Evolutionary conservation across 2,797 vertebrate species (phyloP).

Genomic region (Falco rusticolus): DNA sequence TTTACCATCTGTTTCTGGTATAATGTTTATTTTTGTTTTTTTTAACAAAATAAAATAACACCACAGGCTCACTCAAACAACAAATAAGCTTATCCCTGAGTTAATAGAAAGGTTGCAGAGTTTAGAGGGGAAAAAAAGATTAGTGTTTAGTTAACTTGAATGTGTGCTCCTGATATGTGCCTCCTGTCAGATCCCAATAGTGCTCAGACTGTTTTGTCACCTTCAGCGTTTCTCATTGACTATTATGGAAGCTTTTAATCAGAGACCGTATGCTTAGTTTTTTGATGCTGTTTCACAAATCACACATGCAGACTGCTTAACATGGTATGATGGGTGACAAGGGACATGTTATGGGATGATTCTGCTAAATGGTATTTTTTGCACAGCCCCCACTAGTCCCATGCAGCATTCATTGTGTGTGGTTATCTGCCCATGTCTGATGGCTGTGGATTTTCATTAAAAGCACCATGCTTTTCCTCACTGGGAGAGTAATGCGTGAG

Average conservation of each 20-base stretch:
- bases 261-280: background rate
- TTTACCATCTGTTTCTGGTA: background rate
- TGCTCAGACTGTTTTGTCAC: background rate
- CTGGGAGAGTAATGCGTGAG: background rate
- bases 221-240: background rate
- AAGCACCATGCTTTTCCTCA: background rate
- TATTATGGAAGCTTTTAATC: background rate
- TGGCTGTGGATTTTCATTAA: background rate
- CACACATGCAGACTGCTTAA: background rate
- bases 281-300: background rate
- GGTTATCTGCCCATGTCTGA: background rate
- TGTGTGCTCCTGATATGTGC: background rate
- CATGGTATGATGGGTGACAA: accelerated
- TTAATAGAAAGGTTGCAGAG: background rate
- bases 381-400: background rate
- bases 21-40: background rate
- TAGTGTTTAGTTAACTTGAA: background rate
- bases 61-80: background rate
- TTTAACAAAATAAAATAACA: background rate
- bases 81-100: background rate
- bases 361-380: background rate
- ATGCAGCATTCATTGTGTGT: background rate
- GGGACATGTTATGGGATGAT: background rate
- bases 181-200: background rate
- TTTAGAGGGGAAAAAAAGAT: accelerated